Conservation (phyloP, 1,140 invertebrate genomes). For the Camponotus pennsylvanicus region DNA sequence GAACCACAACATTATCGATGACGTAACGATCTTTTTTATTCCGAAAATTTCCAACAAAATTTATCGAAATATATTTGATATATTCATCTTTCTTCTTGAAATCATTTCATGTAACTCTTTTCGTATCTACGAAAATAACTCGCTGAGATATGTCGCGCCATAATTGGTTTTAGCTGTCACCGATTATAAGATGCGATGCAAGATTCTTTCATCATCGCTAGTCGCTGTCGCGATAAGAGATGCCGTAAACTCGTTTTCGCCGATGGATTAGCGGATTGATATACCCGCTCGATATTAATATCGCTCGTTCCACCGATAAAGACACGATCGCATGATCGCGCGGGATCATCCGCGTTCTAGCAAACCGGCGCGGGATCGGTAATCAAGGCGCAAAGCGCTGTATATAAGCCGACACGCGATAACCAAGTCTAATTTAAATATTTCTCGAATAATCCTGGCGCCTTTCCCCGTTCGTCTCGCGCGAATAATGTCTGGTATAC, state of each 20-base stretch:
- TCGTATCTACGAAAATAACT: slow-evolving; percentile 21
- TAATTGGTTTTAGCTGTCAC: slow-evolving; percentile 48
- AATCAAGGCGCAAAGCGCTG: slow-evolving; percentile 17
- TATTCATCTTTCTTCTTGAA: neutral
- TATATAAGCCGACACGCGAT: slow-evolving; percentile 65
- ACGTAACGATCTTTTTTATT: slow-evolving; percentile 24
- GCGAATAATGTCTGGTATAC: slow-evolving; percentile 64
- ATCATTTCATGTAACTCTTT: neutral
- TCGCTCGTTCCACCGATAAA: slow-evolving; percentile 23
- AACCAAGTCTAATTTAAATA: slow-evolving; percentile 61
- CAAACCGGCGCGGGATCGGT: slow-evolving; percentile 21
- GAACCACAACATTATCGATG: slow-evolving; percentile 13
- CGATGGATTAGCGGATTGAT: slow-evolving; percentile 39
- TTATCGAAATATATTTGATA: neutral
- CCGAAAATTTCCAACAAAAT: neutral
- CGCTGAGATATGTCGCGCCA: neutral
- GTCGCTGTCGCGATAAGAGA: slow-evolving; percentile 30
- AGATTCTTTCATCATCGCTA: neutral
- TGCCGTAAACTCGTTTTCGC: slow-evolving; percentile 36
- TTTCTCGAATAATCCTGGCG: slow-evolving; percentile 62
- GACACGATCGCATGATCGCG: slow-evolving; percentile 21
- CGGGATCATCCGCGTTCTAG: slow-evolving; percentile 23
- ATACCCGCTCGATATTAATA: slow-evolving; percentile 37
- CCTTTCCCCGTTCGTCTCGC: slow-evolving; percentile 32
- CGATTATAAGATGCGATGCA: neutral